Base-by-base conservation (phyloP, 2,888 invertebrate species). In the Notodonta ziczac region DNA sequence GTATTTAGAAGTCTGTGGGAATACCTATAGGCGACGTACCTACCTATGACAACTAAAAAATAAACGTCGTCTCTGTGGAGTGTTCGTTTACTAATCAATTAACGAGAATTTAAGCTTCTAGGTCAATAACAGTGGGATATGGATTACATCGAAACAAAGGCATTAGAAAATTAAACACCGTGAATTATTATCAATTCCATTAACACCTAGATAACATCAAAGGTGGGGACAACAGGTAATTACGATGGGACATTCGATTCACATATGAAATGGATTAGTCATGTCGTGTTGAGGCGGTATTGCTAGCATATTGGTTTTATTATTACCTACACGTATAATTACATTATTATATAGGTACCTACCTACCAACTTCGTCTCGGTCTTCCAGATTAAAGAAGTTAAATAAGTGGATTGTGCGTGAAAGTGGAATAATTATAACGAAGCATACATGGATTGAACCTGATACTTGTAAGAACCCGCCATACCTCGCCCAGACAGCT, bases 141-240 rank as follows among this genome's bases (percentile, higher is more conserved):
- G 60, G 66, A 68, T 62, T 16, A 53, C 56, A 59, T 7, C 42
- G 58, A 62, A 59, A 48, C 63, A 59, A 55, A 60, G 63, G 61
- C 64, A 72, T 72, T 66, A 70, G 55, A 56, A 60, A 70, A 67
- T 70, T 67, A 60, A 72, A 73, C 66, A 60, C 58, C 59, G 56
- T 58, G 58, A 58, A 59, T 9, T 42, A 55, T 57, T 54, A 35
- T 44, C 42, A 58, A 59, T 65, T 65, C 58, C 58, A 61, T 60
- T n/a, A 53, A 46, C 60, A 32, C 56, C 55, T n/a, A 55, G 62
- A 53, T 42, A 59, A 54, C 52, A 57, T 58, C 44, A 54, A 58
- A 50, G 44, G 55, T 48, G 16, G 35, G 44, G 44, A 57, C 62
- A 62, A 62, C 2, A 24, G 24, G 24, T 65, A 62, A 50, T 50